Percentiles rank a stretch among this genome's conserved stretches.
phyloP scores from a whole-genome alignment of 2,797 vertebrate genomes.

The Diplodus sargus region DNA sequence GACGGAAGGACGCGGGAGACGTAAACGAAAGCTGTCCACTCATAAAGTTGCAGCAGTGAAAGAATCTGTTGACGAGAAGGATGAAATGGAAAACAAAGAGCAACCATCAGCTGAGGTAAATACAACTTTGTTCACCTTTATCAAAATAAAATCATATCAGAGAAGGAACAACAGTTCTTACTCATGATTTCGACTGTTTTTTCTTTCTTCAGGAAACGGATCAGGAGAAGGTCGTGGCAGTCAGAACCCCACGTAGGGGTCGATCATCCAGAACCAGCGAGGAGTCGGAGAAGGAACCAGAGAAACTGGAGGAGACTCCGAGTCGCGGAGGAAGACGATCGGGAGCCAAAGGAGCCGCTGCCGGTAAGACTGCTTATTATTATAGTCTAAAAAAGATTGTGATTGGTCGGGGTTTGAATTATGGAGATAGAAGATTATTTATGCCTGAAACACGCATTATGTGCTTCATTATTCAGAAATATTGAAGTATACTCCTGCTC shows the following conservation, averaged over 20 bases:
- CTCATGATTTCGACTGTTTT: neutral
- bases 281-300: slow-evolving; percentile 61
- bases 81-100: slow-evolving; percentile 55
- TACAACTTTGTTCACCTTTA: neutral
- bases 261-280: slow-evolving; percentile 61
- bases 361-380: slow-evolving; percentile 52
- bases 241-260: slow-evolving; percentile 65
- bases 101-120: slow-evolving; percentile 60
- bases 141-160: neutral
- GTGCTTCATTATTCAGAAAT: too few species aligned
- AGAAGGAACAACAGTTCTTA: neutral
- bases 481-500: too few species aligned
- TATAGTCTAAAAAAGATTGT: neutral
- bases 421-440: neutral
- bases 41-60: slow-evolving; percentile 51
- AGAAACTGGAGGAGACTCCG: slow-evolving; percentile 60
- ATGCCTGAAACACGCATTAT: neutral
- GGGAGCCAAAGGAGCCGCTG: slow-evolving; percentile 56
- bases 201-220: slow-evolving; percentile 55
- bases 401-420: neutral
- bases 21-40: slow-evolving; percentile 68
- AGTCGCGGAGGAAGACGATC: slow-evolving; percentile 56
- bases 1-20: slow-evolving; percentile 62
- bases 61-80: slow-evolving; percentile 58
- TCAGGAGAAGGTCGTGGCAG: slow-evolving; percentile 48